These are phyloP conservation scores for Galbula dea DNA, from an alignment of 2,113 vertebrate species.

Conservation along the genomic window DNA sequence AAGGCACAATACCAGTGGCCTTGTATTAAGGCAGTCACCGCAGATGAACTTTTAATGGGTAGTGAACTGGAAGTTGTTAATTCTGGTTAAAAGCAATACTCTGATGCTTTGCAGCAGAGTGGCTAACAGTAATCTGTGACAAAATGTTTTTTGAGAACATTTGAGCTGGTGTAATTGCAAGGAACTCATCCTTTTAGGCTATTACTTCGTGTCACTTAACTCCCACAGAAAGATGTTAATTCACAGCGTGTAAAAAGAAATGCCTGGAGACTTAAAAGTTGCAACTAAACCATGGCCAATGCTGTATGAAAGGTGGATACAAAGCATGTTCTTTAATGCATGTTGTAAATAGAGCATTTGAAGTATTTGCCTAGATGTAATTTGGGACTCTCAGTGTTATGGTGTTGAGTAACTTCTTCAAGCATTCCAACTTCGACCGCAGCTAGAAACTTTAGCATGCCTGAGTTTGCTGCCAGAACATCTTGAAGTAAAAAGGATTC, in stretches of 20 bases:
- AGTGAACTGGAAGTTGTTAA: neutral
- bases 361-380: conserved; percentile 47
- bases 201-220: neutral
- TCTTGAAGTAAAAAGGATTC: conserved; percentile 21
- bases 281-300: neutral
- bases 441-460: conserved; percentile 50
- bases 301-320: neutral
- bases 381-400: conserved; percentile 25
- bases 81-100: neutral
- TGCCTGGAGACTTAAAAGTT: neutral
- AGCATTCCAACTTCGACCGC: conserved; percentile 46
- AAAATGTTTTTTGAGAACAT: conserved; percentile 32
- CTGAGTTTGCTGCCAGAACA: conserved; percentile 44
- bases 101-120: neutral
- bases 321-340: neutral
- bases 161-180: conserved; percentile 52
- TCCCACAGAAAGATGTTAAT: neutral
- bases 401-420: conserved; percentile 51
- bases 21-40: neutral
- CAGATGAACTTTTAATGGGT: neutral
- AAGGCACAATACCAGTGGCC: neutral
- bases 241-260: neutral
- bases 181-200: neutral
- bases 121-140: neutral
- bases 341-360: neutral